These are phyloP conservation scores for Peribatodes rhomboidaria DNA, from an alignment of 2,888 invertebrate genomes.

Conservation along the genomic window DNA sequence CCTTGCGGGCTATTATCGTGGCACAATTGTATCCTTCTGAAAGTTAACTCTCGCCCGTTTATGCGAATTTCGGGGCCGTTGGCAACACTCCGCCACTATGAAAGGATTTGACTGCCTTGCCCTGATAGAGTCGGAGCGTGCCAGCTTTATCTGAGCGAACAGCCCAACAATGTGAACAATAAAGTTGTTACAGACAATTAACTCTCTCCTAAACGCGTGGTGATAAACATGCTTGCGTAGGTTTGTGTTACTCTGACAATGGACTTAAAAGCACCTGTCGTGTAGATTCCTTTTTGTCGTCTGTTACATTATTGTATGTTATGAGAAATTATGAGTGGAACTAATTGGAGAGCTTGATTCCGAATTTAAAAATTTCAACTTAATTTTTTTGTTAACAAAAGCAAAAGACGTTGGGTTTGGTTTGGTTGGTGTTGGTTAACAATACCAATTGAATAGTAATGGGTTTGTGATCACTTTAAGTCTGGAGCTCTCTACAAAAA, in stretches of 20 bases:
- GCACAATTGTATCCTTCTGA: conserved; percentile 52
- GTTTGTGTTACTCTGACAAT: conserved; percentile 2
- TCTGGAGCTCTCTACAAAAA: conserved; percentile 1
- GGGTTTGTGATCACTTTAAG: conserved; percentile 4
- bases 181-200: conserved; percentile 28
- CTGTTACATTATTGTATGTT: background rate
- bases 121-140: conserved; percentile 24
- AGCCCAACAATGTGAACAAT: conserved; percentile 31
- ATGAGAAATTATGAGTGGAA: too few relatives aligned
- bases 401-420: too few relatives aligned
- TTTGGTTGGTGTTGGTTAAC: too few relatives aligned
- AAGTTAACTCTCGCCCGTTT: conserved; percentile 54
- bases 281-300: background rate
- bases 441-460: background rate
- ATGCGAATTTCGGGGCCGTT: conserved; percentile 52
- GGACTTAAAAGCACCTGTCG: background rate
- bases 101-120: conserved; percentile 45
- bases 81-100: conserved; percentile 45
- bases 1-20: conserved; percentile 58
- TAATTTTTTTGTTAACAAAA: too few relatives aligned
- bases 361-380: too few relatives aligned
- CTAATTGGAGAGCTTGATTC: too few relatives aligned
- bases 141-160: conserved; percentile 19
- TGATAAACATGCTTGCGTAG: conserved; percentile 9
- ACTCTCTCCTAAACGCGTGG: conserved; percentile 18